phyloP scores from a whole-genome alignment of 35 echinoderm and acorn worm genomes.

The Amphiura filiformis region DNA sequence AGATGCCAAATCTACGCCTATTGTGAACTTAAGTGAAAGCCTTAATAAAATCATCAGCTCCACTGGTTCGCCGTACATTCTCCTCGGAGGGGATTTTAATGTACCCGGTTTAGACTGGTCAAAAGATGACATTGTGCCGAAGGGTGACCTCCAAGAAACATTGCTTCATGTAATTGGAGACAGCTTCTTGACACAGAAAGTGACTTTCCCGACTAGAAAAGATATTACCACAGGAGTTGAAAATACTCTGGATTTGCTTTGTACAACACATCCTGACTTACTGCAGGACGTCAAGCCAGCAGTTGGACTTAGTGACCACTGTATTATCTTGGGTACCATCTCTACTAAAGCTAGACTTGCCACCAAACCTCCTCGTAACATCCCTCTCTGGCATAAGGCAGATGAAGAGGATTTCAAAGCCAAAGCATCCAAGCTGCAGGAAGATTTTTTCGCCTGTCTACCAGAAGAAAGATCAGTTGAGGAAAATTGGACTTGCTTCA shows the following conservation, averaged over 20 bases:
- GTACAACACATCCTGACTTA: constrained; percentile 30
- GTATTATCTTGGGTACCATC: constrained; percentile 20
- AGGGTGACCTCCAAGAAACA: no score
- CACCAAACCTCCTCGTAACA: constrained; percentile 24
- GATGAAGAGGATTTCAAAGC: constrained; percentile 11
- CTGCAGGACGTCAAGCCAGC: background rate
- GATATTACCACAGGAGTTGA: background rate
- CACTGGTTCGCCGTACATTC: no score
- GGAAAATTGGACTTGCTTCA: constrained; percentile 41
- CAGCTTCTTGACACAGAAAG: constrained; percentile 32
- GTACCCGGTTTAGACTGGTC: no score
- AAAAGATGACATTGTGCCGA: no score
- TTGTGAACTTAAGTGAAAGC: no score
- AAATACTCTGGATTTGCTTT: constrained; percentile 25
- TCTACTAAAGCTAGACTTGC: background rate
- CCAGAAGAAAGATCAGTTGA: constrained; percentile 21
- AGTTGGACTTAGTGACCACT: constrained; percentile 37
- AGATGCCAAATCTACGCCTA: no score
- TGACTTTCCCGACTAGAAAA: constrained; percentile 23
- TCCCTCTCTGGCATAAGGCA: constrained; percentile 30
- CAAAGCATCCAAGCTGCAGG: background rate
- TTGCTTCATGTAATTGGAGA: no score
- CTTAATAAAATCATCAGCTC: no score
- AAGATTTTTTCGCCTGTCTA: constrained; percentile 15
- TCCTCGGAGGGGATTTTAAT: no score